A percentile compares a stretch with the other conserved stretches of the same genome.
Evolutionary conservation across 2,797 vertebrate species (phyloP).

Genomic region (Oryzias sinensis): DNA sequence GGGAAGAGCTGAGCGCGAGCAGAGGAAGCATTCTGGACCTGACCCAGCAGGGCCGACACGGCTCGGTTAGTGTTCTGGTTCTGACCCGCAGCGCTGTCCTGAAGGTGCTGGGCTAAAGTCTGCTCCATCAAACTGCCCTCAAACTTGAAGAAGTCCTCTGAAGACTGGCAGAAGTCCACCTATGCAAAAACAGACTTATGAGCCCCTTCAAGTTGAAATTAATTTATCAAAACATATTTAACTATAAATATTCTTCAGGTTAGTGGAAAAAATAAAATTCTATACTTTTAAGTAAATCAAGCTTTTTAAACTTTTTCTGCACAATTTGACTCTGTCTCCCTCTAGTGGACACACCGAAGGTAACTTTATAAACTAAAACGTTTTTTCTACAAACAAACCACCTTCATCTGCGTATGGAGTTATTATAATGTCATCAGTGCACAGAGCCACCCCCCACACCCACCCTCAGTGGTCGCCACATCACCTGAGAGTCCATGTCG

Average conservation of each 20-base stretch:
- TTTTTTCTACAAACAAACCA: too few relatives aligned
- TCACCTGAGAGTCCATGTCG: conserved; percentile 84
- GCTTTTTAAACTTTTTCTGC: too few relatives aligned
- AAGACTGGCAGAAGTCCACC: conserved; percentile 90
- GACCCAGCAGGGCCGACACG: conserved; percentile 67
- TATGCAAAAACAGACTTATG: conserved; percentile 21
- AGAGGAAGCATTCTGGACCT: conserved; percentile 67
- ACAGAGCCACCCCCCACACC: too few relatives aligned
- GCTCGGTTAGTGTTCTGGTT: conserved; percentile 63
- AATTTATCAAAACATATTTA: neutral
- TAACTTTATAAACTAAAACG: too few relatives aligned
- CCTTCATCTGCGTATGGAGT: too few relatives aligned
- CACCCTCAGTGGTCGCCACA: neutral
- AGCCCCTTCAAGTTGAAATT: neutral
- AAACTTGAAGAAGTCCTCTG: conserved; percentile 87
- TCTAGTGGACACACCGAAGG: too few relatives aligned
- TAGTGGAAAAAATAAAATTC: too few relatives aligned
- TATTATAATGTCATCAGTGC: too few relatives aligned
- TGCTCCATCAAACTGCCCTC: conserved; percentile 79
- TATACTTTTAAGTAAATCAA: too few relatives aligned
- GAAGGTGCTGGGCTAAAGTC: conserved; percentile 70
- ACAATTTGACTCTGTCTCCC: too few relatives aligned
- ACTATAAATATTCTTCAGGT: too few relatives aligned
- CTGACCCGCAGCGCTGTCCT: conserved; percentile 61
- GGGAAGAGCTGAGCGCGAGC: conserved; percentile 82